Evolutionary conservation across 2,888 invertebrate species (phyloP).

Genomic region (Xestia ashworthii): DNA sequence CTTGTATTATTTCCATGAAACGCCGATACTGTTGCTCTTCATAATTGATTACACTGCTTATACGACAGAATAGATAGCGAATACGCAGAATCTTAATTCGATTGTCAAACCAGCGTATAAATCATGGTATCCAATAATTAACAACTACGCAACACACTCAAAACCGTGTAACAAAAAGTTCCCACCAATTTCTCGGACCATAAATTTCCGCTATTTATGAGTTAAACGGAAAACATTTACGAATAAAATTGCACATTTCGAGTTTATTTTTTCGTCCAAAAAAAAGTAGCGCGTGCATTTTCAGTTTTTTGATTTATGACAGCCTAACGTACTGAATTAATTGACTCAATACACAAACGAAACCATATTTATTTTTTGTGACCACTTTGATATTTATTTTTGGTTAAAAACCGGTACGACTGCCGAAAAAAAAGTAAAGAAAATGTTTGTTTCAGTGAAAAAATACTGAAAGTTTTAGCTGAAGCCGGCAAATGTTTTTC

Average conservation of each 20-base stretch:
- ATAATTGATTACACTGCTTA: neutral
- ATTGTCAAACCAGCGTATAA: slow-evolving; percentile 13
- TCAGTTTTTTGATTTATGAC: slow-evolving; percentile 61
- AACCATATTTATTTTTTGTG: slow-evolving; percentile 60
- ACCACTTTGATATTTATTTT: slow-evolving; percentile 51
- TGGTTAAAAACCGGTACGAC: slow-evolving; percentile 37
- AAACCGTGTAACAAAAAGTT: slow-evolving; percentile 52
- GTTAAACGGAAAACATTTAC: slow-evolving; percentile 79
- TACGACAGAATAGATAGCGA: neutral
- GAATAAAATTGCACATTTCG: slow-evolving; percentile 61
- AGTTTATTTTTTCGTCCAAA: slow-evolving; percentile 50
- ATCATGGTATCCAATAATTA: slow-evolving; percentile 38
- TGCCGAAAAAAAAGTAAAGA: slow-evolving; percentile 51
- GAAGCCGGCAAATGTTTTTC: slow-evolving; percentile 17
- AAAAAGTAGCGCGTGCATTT: slow-evolving; percentile 51
- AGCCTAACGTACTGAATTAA: slow-evolving; percentile 60
- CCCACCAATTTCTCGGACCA: slow-evolving; percentile 63
- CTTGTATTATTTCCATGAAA: neutral
- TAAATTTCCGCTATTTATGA: slow-evolving; percentile 70
- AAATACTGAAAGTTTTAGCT: slow-evolving; percentile 43
- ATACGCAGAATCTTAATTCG: neutral
- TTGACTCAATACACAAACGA: slow-evolving; percentile 61
- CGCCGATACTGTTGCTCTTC: neutral
- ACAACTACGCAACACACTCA: slow-evolving; percentile 45
- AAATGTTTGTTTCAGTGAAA: slow-evolving; percentile 48